Base-by-base conservation (phyloP, 1,140 invertebrate genomes). In the Bombus huntii region DNA sequence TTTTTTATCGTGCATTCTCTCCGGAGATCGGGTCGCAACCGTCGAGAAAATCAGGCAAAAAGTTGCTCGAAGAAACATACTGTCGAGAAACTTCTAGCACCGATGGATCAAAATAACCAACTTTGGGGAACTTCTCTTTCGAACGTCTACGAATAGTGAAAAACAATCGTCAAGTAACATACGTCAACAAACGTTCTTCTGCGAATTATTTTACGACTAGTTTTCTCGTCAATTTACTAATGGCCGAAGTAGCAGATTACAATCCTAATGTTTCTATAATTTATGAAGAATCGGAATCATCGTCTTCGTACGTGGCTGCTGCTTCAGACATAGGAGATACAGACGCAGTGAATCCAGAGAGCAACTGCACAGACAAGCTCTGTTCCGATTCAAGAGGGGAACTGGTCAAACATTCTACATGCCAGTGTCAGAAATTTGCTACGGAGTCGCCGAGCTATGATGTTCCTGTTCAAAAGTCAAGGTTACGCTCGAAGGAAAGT, bases 1-100 rank as follows among this genome's bases (percentile, higher is more conserved):
- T 89, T 90, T 89, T 89, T 90, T 90, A 81, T 91, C 88, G 85
- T 74, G 91, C 88, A 87, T 92, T 93, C 87, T 87, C 82, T 81
- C 83, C 39, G 53, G 34, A 72, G 70, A 71, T 81, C 73, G 68
- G 65, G 71, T 76, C 44, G 68, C 66, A 31, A 75, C 22, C 37
- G 62, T 47, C 88, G 83, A 68, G 87, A 71, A 87, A 88, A 90
- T 76, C 57, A 4, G 57, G 62, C 70, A 83, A 81, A 78, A 83
- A 87, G 4, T 34, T 5, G 9, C 31, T 57, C 4, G 44, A 37
- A 75, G 28, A 57, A 59, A 44, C 12, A 53, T n/a, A 4, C 13
- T 42, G 65, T 5, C 22, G 31, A 10, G 42, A 47, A 31, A 68
- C 66, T 18, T 70, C 72, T 28, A 44, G 31, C 13, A 59, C 2